Base-by-base conservation (phyloP, 2,113 vertebrate genomes). In the Dolichallabes microphthalmus region DNA sequence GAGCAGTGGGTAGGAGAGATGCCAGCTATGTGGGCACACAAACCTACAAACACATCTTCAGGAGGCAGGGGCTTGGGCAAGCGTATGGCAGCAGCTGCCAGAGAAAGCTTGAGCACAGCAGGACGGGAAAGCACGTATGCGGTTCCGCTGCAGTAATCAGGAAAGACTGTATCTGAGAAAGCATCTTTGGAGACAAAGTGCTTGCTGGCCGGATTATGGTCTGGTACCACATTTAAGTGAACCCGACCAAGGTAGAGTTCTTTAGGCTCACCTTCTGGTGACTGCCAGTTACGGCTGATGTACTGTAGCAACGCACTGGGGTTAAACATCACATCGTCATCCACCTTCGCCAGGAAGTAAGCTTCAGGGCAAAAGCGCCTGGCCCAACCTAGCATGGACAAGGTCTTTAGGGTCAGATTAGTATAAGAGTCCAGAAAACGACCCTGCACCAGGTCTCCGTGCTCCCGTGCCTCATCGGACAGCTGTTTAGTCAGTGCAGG, bases 291-390 rank as follows among this genome's bases (percentile, higher is more conserved):
- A 53, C 86, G 90, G 91, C 91, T 93, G 45, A 95, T 89, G 76
- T 92, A 94, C 58, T 91, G 92, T 53, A 95, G 91, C 2, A 97
- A 93, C 0, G 93, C 91, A 0, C 89, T 91, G 2, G 94, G 93
- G 27, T 97, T 98, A 82, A 98, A 95, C n/a, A 96, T 93, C 17
- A 98, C 95, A 5, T 98, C 97, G 3, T 98, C 97, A 1, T 98
- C 97, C 0, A 95, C 96, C 90, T 98, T 98, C 85, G 96, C 93
- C 39, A 97, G n/a, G 85, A 95, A 97, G 80, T 89, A 92, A 27
- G 95, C 96, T 68, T 90, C 89, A 0, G 94, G 92, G 87, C 97
- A 98, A 89, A 95, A 94, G 0, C 89, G 88, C 30, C 91, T 85
- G 0, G 91, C 93, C 97, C 97, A 98, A 64, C 90, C 90, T 53